Evolutionary conservation across 2,888 invertebrate genomes (phyloP).

Genomic region (Phyllotreta striolata): DNA sequence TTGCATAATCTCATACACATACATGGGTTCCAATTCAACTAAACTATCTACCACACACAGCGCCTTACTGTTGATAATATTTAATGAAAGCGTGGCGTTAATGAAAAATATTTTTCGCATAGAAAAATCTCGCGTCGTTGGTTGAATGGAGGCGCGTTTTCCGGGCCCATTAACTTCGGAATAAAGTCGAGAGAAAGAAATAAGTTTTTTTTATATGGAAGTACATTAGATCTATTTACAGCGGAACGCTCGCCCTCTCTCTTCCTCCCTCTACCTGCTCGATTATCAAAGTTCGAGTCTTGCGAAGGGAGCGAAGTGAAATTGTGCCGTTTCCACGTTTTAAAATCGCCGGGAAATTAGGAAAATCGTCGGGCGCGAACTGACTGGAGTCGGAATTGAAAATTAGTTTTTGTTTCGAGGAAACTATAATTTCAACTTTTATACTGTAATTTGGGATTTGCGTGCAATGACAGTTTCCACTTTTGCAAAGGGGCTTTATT

Average conservation of each 20-base stretch:
- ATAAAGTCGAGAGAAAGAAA: slow-evolving; percentile 1
- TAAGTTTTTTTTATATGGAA: slow-evolving; percentile 6
- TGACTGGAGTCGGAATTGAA: slow-evolving; percentile 19
- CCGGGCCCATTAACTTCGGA: too few relatives aligned
- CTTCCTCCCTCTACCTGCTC: slow-evolving; percentile 4
- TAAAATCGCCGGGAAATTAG: slow-evolving; percentile 19
- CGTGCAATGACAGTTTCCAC: slow-evolving; percentile 15
- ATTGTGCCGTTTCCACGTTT: slow-evolving; percentile 19
- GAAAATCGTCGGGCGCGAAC: slow-evolving; percentile 10
- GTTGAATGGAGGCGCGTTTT: too few relatives aligned
- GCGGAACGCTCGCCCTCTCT: neutral
- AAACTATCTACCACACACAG: too few relatives aligned
- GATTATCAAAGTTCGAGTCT: slow-evolving; percentile 25
- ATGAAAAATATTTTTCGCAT: too few relatives aligned
- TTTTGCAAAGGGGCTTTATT: slow-evolving; percentile 8
- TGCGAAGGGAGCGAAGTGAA: slow-evolving; percentile 19
- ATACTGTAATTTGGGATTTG: slow-evolving; percentile 14
- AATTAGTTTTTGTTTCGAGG: slow-evolving; percentile 20
- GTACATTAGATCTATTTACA: slow-evolving; percentile 12
- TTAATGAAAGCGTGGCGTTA: too few relatives aligned
- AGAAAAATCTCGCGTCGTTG: too few relatives aligned
- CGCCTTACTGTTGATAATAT: too few relatives aligned
- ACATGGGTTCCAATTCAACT: too few relatives aligned
- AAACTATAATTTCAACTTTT: slow-evolving; percentile 16
- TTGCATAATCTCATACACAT: too few relatives aligned